Conservation (phyloP, 2,888 invertebrate species). For the Papilio demoleus region DNA sequence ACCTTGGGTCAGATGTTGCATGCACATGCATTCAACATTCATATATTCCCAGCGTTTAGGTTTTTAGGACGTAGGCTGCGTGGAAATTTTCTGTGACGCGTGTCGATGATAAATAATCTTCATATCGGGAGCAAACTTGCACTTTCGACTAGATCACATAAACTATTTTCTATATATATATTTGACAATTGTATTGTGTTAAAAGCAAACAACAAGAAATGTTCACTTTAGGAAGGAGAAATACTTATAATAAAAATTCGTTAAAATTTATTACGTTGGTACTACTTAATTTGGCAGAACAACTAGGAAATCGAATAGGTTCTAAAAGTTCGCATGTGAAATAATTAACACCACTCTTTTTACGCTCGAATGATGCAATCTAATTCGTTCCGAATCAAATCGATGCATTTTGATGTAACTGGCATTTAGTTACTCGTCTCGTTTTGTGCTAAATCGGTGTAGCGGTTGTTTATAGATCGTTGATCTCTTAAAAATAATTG, state of each 20-base stretch:
- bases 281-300: too few relatives aligned
- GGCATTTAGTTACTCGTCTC: conserved; percentile 15
- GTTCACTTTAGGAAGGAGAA: background rate
- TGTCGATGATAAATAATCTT: conserved; percentile 46
- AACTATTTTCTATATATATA: conserved; percentile 32
- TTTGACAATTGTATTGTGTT: background rate
- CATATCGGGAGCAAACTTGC: conserved; percentile 49
- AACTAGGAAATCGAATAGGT: background rate
- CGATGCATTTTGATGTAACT: conserved; percentile 31
- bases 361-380: conserved; percentile 34
- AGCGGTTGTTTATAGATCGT: conserved; percentile 26
- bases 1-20: conserved; percentile 56
- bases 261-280: too few relatives aligned
- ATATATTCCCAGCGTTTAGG: conserved; percentile 59
- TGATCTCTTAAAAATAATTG: conserved; percentile 35
- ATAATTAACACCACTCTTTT: conserved; percentile 10
- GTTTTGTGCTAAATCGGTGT: conserved; percentile 27
- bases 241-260: too few relatives aligned
- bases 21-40: conserved; percentile 54
- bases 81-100: conserved; percentile 47
- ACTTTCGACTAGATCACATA: conserved; percentile 48
- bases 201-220: background rate
- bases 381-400: conserved; percentile 27
- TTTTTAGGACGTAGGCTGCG: conserved; percentile 59
- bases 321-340: conserved; percentile 26